Percentiles rank a stretch among this genome's conserved stretches.
Conservation (phyloP, 2,113 vertebrate species). For the Seriola dumerili region DNA sequence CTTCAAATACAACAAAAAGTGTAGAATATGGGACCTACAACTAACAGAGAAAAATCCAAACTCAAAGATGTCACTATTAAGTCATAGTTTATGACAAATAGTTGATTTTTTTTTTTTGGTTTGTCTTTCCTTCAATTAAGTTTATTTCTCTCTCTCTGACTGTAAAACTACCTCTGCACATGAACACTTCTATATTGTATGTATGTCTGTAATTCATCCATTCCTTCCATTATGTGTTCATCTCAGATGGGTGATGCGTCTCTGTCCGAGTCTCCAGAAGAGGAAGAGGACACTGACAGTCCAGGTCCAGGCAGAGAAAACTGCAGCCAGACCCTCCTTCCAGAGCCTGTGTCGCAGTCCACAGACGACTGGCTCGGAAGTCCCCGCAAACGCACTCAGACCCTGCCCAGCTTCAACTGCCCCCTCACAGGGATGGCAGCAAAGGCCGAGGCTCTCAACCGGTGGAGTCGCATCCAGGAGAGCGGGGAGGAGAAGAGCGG, state of each 20-base stretch:
- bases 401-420: conserved; percentile 88
- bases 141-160: not conserved
- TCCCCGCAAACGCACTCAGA: conserved; percentile 94
- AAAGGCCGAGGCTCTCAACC: conserved; percentile 71
- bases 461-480: conserved; percentile 79
- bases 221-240: not conserved
- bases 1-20: too few species aligned
- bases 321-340: not conserved
- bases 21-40: not conserved
- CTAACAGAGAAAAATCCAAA: not conserved
- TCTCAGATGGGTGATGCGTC: conserved; percentile 74
- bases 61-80: not conserved
- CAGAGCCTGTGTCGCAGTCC: conserved; percentile 36
- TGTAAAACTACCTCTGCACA: not conserved
- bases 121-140: not conserved
- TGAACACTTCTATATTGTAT: not conserved
- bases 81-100: not conserved
- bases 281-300: conserved; percentile 80
- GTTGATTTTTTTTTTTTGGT: too few species aligned
- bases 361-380: conserved; percentile 76
- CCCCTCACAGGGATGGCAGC: conserved; percentile 58
- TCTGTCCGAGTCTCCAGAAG: conserved; percentile 82
- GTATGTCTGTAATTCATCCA: not conserved
- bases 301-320: conserved; percentile 51
- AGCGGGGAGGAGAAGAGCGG: conserved; percentile 82